A percentile compares a stretch with the other conserved stretches of the same genome.
phyloP scores from a whole-genome alignment of 2,113 vertebrate genomes.

The Barnardius zonarius region DNA sequence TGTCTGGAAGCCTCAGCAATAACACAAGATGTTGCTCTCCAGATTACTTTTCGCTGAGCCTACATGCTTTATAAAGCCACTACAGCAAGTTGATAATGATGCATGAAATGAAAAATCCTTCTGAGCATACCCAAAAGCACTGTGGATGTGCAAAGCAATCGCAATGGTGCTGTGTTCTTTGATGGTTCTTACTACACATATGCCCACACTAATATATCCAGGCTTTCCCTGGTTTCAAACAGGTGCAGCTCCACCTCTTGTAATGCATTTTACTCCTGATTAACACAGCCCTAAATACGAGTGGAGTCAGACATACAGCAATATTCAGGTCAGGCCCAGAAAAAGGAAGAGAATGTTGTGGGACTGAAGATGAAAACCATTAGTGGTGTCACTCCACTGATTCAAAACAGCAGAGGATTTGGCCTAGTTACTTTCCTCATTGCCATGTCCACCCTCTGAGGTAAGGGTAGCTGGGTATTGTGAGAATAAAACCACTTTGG shows the following conservation, averaged over 20 bases:
- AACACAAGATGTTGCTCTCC: not conserved
- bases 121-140: not conserved
- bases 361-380: not conserved
- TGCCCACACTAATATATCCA: not conserved
- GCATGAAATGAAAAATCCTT: slow-evolving; percentile 32
- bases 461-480: not conserved
- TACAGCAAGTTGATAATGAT: slow-evolving; percentile 25
- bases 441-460: not conserved
- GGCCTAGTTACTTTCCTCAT: not conserved
- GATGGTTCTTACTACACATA: not conserved
- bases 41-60: slow-evolving; percentile 43
- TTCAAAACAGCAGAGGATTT: not conserved
- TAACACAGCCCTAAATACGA: not conserved
- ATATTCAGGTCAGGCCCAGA: not conserved
- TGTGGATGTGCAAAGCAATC: not conserved
- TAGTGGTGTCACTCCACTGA: not conserved
- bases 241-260: not conserved
- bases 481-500: not conserved
- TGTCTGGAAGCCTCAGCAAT: not conserved
- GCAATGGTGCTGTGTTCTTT: not conserved
- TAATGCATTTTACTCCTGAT: not conserved
- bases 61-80: not conserved
- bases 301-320: not conserved
- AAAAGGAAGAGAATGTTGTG: not conserved
- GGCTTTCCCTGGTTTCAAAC: not conserved